These are phyloP conservation scores for Dipodomys stephensi DNA, from an alignment of 2,113 vertebrate genomes.

Conservation along the genomic window DNA sequence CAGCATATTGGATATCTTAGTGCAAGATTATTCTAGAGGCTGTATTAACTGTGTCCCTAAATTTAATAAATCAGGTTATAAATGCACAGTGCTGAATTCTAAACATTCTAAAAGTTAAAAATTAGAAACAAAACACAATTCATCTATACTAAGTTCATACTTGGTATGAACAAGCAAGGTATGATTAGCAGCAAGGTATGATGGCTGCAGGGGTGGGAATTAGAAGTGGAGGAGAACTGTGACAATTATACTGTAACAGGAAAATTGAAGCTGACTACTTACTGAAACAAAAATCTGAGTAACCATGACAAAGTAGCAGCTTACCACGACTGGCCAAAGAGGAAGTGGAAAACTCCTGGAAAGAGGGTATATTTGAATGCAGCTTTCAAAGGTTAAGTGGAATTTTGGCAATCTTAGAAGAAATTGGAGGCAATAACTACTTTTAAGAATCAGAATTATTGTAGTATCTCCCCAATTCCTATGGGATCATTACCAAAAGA, in stretches of 20 bases:
- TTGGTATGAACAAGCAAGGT: neutral
- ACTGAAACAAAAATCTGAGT: neutral
- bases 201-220: neutral
- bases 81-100: neutral
- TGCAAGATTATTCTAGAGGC: neutral
- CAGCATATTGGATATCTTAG: neutral
- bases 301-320: neutral
- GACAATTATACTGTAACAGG: neutral
- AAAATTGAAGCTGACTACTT: neutral
- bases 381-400: conserved; percentile 19
- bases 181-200: neutral
- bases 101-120: conserved; percentile 30
- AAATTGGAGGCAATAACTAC: neutral
- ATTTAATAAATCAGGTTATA: conserved; percentile 23
- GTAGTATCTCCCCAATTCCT: neutral
- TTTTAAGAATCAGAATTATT: conserved; percentile 6
- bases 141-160: neutral
- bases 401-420: neutral
- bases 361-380: neutral
- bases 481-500: neutral
- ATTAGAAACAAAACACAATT: neutral
- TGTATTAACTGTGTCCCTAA: neutral
- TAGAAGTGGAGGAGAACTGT: neutral
- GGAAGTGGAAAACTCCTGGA: neutral
- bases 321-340: neutral